These are phyloP conservation scores for Lycia hirtaria DNA, from an alignment of 2,888 invertebrate genomes.

Conservation along the genomic window DNA sequence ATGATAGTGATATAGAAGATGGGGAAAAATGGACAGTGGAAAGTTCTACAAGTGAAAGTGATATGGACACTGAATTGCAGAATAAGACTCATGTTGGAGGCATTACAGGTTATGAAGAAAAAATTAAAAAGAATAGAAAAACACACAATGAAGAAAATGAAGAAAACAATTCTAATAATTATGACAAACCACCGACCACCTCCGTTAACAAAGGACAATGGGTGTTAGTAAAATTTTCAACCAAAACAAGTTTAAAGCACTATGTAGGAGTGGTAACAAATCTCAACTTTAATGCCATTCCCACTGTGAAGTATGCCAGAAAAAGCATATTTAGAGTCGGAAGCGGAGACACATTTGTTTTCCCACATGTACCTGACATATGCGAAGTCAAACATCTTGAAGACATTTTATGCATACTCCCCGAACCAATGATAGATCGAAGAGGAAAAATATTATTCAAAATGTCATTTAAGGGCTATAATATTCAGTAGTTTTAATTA, in stretches of 20 bases:
- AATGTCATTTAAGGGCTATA: no score
- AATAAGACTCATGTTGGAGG: no score
- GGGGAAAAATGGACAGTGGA: background rate
- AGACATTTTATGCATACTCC: constrained; percentile 7
- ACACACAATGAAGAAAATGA: background rate
- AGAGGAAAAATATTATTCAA: background rate
- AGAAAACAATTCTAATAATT: constrained; percentile 2
- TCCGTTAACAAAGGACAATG: background rate
- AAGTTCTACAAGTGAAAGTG: background rate
- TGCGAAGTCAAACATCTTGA: constrained; percentile 7
- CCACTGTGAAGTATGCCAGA: constrained; percentile 7
- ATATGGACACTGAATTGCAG: background rate
- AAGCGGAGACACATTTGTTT: constrained; percentile 4
- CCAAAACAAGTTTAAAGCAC: constrained; percentile 5
- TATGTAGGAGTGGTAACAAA: constrained; percentile 8
- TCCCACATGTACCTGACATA: constrained; percentile 7
- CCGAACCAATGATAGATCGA: constrained; percentile 2
- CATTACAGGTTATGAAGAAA: no score
- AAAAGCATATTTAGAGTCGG: constrained; percentile 7
- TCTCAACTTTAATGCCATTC: background rate
- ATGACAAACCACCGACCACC: constrained; percentile 2
- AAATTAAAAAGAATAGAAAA: no score
- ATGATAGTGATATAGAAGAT: constrained; percentile 9
- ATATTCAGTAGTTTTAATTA: no score
- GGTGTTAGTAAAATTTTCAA: constrained; percentile 5